Conservation (phyloP, 1,140 invertebrate genomes). For the Holcopasites calliopsidis region DNA sequence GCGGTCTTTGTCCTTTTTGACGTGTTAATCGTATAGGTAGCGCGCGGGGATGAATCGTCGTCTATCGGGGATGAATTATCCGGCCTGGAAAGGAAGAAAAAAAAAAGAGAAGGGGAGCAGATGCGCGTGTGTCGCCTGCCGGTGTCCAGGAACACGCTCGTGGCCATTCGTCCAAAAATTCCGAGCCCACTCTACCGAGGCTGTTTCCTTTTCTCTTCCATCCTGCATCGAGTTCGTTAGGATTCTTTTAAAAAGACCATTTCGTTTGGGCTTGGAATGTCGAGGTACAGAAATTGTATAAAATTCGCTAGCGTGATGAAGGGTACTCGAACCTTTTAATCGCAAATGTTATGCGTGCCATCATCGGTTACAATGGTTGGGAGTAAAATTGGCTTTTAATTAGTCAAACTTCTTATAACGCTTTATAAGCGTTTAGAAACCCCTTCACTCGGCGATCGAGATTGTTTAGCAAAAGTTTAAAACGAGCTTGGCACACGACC, state of each 20-base stretch:
- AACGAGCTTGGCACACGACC: conserved; percentile 59
- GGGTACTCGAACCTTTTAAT: too few species aligned
- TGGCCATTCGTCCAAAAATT: conserved; percentile 23
- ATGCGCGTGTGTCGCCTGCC: conserved; percentile 35
- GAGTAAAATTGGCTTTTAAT: too few species aligned
- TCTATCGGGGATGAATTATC: conserved; percentile 50
- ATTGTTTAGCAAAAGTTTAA: conserved; percentile 53
- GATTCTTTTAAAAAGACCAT: too few species aligned
- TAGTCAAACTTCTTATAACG: too few species aligned
- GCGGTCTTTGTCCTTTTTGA: conserved; percentile 66
- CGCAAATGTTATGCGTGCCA: too few species aligned
- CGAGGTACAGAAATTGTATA: too few species aligned
- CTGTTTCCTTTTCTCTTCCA: background rate
- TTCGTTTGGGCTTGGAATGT: too few species aligned
- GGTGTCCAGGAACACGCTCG: background rate
- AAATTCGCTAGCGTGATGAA: too few species aligned
- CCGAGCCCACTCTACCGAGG: background rate
- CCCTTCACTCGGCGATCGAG: conserved; percentile 20
- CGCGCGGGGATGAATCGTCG: conserved; percentile 44
- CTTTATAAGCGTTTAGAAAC: conserved; percentile 36
- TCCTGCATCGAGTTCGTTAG: background rate
- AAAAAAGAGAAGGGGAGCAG: conserved; percentile 47
- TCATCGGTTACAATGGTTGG: too few species aligned
- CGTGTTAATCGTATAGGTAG: conserved; percentile 74
- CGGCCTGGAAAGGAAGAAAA: conserved; percentile 8